These are phyloP conservation scores for Caenorhabditis sp. DNA, from an alignment of 2,888 invertebrate genomes.

Conservation along the genomic window DNA sequence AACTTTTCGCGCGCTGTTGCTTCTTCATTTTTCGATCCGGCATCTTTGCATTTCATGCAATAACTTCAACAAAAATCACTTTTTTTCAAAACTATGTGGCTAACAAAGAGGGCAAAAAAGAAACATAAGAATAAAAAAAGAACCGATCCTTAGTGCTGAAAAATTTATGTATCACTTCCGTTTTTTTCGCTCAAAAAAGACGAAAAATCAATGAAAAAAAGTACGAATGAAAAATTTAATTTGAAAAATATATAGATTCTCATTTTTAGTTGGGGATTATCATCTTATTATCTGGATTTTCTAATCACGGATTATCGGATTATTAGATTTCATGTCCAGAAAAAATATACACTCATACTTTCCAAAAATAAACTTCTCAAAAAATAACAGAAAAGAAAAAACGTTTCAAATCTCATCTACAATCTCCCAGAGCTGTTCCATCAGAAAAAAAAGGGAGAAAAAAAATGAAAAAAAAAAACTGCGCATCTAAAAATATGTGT, in stretches of 20 bases:
- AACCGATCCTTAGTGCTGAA: too few species aligned
- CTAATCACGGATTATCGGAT: too few species aligned
- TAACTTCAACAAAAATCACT: not conserved
- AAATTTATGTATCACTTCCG: too few species aligned
- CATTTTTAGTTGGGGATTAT: too few species aligned
- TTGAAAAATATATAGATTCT: not conserved
- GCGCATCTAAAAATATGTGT: not conserved
- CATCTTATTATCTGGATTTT: too few species aligned
- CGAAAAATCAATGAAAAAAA: too few species aligned
- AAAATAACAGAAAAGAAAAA: conserved; percentile 1
- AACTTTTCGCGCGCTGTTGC: conserved; percentile 36
- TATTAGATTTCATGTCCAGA: too few species aligned
- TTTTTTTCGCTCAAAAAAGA: too few species aligned
- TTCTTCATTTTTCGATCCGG: conserved; percentile 18
- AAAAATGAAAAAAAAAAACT: conserved; percentile 1
- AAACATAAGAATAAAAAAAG: too few species aligned
- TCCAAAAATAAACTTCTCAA: not conserved
- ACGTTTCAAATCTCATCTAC: not conserved
- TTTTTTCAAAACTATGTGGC: too few species aligned
- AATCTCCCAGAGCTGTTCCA: too few species aligned
- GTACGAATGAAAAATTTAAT: not conserved
- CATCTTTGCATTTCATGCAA: not conserved
- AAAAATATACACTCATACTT: conserved; percentile 2
- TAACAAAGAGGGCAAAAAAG: too few species aligned
- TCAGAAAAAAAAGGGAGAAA: not conserved